Evolutionary conservation across 2,888 invertebrate genomes (phyloP).

Genomic region (Caenorhabditis sp.): DNA sequence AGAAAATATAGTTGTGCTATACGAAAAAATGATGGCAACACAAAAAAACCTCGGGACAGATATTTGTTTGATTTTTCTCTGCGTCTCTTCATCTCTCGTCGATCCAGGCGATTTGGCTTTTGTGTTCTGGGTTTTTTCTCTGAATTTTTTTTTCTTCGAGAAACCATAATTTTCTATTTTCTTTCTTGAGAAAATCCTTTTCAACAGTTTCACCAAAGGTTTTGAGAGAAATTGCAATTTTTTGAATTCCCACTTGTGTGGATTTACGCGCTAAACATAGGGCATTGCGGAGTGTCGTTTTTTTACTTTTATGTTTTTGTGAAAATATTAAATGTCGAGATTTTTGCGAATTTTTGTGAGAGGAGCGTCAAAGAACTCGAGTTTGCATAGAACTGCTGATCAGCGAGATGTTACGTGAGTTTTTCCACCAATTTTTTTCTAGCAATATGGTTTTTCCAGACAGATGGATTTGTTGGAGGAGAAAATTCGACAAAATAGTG

Average conservation of each 20-base stretch:
- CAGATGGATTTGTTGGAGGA: slow-evolving; percentile 60
- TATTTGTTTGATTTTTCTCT: neutral
- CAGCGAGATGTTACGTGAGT: slow-evolving; percentile 52
- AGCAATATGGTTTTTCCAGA: slow-evolving; percentile 20
- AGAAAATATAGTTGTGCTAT: no score
- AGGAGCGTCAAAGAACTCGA: slow-evolving; percentile 28
- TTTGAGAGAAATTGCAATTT: no score
- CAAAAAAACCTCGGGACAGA: neutral
- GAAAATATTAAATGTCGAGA: neutral
- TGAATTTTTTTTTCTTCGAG: no score
- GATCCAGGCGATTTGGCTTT: no score
- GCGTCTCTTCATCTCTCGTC: neutral
- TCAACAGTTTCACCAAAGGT: no score
- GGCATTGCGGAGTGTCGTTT: neutral
- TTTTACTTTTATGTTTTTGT: neutral
- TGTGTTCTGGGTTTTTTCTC: no score
- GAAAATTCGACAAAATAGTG: slow-evolving; percentile 33
- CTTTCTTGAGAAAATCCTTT: no score
- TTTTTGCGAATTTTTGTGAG: neutral
- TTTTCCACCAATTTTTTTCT: neutral
- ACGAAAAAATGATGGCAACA: neutral
- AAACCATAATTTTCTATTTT: no score
- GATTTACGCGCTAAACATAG: neutral
- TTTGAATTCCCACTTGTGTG: no score
- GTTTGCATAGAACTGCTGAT: slow-evolving; percentile 38